A percentile compares a stretch with the other conserved stretches of the same genome.
These are phyloP conservation scores for Sinodicranocentrus sp. DNA, from an alignment of 2,888 invertebrate genomes.

Conservation along the genomic window DNA sequence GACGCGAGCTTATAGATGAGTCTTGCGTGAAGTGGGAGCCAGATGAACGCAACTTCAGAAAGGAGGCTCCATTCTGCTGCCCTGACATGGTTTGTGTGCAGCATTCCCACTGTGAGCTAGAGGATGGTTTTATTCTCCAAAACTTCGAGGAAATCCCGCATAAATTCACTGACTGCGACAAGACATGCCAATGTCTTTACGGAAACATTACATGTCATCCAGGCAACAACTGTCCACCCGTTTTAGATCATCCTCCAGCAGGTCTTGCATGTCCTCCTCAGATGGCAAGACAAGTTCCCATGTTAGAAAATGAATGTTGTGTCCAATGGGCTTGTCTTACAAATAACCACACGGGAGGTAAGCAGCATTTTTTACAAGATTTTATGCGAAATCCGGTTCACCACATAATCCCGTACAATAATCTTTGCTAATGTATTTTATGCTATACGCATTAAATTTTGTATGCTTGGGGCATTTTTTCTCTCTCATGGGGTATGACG, in stretches of 20 bases:
- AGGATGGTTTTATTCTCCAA: slow-evolving; percentile 83
- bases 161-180: slow-evolving; percentile 88
- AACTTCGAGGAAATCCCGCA: slow-evolving; percentile 92
- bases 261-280: slow-evolving; percentile 85
- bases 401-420: not conserved
- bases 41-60: slow-evolving; percentile 85
- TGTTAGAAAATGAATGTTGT: slow-evolving; percentile 90
- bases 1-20: slow-evolving; percentile 90
- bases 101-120: slow-evolving; percentile 89
- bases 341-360: slow-evolving; percentile 63
- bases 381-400: slow-evolving; percentile 45
- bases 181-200: slow-evolving; percentile 90
- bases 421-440: not conserved
- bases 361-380: slow-evolving; percentile 17
- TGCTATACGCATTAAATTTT: not conserved
- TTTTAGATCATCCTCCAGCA: slow-evolving; percentile 87
- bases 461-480: slow-evolving; percentile 22
- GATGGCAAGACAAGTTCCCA: slow-evolving; percentile 83
- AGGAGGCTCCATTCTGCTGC: slow-evolving; percentile 89
- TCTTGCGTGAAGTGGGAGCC: slow-evolving; percentile 93
- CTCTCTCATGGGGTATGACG: not conserved
- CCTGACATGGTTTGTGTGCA: slow-evolving; percentile 88
- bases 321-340: slow-evolving; percentile 84
- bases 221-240: slow-evolving; percentile 86
- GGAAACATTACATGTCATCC: slow-evolving; percentile 90